phyloP scores from a whole-genome alignment of 2,113 vertebrate genomes.

The Melanerpes formicivorus region DNA sequence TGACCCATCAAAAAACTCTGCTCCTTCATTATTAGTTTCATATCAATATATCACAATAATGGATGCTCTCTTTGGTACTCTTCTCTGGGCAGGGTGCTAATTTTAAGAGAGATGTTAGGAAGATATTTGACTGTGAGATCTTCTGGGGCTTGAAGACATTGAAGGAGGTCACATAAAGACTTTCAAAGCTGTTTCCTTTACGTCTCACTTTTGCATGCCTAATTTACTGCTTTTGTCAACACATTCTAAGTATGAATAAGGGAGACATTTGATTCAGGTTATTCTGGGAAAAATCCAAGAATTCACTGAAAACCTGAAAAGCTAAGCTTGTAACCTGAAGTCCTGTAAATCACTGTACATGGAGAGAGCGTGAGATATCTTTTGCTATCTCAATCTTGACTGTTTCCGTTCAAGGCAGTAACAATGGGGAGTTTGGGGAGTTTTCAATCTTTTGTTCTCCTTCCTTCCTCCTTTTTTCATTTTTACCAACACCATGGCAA shows the following conservation, averaged over 20 bases:
- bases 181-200: background rate
- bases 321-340: background rate
- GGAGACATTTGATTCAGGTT: background rate
- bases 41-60: background rate
- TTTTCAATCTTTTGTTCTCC: background rate
- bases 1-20: background rate
- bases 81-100: background rate
- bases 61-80: background rate
- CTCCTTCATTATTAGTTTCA: background rate
- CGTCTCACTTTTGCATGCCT: background rate
- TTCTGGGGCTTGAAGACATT: background rate
- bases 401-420: background rate
- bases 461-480: background rate
- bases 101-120: background rate
- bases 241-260: background rate
- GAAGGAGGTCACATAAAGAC: background rate
- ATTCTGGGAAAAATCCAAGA: slow-evolving; percentile 19
- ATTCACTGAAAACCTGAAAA: background rate
- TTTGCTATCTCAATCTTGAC: background rate
- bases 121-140: background rate
- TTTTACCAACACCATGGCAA: background rate
- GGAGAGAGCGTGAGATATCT: background rate
- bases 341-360: background rate
- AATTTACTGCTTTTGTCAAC: background rate
- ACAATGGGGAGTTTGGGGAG: background rate